phyloP scores from a whole-genome alignment of 2,797 vertebrate genomes.

The Peromyscus attwateri region DNA sequence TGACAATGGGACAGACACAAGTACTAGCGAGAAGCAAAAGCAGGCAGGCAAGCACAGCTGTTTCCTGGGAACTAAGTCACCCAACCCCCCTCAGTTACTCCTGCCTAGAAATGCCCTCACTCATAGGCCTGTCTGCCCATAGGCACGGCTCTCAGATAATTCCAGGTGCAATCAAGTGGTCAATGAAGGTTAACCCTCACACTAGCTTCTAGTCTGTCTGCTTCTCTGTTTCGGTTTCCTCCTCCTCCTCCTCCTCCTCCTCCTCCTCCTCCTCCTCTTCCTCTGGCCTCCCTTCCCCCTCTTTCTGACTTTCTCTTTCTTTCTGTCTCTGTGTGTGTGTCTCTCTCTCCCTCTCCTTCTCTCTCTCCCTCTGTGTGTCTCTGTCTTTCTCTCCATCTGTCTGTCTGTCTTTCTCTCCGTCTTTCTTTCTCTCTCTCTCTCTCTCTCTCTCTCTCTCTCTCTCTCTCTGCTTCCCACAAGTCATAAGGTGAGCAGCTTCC shows the following conservation, averaged over 20 bases:
- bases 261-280: not conserved
- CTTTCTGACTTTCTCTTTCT: not conserved
- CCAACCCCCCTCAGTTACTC: not conserved
- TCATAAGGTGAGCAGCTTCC: not conserved
- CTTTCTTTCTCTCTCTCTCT: not conserved
- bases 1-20: not conserved
- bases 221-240: not conserved
- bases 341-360: not conserved
- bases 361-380: not conserved
- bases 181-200: not conserved
- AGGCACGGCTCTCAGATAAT: not conserved
- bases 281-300: not conserved
- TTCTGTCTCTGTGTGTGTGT: not conserved
- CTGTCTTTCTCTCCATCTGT: not conserved
- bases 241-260: not conserved
- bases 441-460: not conserved
- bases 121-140: not conserved
- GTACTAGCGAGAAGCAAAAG: not conserved
- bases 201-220: not conserved
- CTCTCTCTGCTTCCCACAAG: not conserved
- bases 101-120: not conserved
- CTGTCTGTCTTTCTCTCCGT: not conserved
- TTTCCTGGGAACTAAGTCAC: not conserved
- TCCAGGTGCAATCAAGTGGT: not conserved
- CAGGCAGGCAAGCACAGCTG: not conserved